Conservation (phyloP, 2,113 vertebrate genomes). For the Chaetorhynchus papuensis region DNA sequence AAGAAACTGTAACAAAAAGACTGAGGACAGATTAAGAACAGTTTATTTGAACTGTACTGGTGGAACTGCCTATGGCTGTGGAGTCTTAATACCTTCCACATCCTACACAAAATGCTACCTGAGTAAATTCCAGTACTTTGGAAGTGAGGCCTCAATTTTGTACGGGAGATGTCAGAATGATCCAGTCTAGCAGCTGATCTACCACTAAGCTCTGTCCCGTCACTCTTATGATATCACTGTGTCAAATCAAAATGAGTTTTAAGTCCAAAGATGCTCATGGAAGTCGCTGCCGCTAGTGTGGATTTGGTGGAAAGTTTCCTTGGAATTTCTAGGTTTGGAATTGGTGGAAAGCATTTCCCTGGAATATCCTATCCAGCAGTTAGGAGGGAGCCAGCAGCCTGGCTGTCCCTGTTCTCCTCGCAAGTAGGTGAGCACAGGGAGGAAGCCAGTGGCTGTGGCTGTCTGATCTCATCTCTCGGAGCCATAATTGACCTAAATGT, state of each 20-base stretch:
- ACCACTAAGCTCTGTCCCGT: neutral
- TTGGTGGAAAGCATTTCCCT: neutral
- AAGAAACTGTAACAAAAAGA: neutral
- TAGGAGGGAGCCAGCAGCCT: neutral
- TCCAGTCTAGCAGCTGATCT: neutral
- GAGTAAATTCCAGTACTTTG: neutral
- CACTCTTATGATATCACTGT: fast-evolving
- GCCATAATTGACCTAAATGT: neutral
- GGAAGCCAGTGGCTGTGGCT: neutral
- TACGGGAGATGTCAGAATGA: neutral
- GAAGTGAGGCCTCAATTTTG: neutral
- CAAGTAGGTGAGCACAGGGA: neutral
- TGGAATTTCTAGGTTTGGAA: neutral
- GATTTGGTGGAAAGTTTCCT: neutral
- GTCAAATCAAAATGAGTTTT: neutral
- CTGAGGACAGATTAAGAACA: neutral
- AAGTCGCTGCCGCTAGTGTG: neutral
- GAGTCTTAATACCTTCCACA: neutral
- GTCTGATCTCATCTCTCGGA: neutral
- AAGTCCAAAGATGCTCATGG: neutral
- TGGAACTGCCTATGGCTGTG: neutral
- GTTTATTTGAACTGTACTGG: neutral
- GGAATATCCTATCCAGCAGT: neutral
- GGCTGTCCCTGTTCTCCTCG: neutral
- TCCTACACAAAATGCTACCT: neutral